Conservation (phyloP, 2,113 vertebrate genomes). For the Damaliscus lunatus region DNA sequence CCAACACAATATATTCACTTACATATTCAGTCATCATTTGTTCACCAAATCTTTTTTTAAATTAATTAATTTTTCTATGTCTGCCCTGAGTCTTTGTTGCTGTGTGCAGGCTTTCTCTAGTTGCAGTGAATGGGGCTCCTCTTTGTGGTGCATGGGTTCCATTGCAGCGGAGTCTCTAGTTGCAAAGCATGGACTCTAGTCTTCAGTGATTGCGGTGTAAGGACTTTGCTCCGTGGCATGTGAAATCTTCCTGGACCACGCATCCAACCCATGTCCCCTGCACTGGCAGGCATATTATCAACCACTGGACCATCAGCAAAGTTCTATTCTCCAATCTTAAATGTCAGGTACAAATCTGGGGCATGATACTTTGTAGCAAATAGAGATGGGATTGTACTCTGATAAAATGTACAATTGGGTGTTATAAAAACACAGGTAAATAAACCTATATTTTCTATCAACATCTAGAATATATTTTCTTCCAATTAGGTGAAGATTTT, state of each 20-base stretch:
- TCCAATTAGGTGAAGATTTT: neutral
- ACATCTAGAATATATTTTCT: neutral
- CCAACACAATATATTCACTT: neutral
- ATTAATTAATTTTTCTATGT: neutral
- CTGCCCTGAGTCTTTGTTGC: neutral
- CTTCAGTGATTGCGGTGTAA: neutral
- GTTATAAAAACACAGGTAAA: neutral
- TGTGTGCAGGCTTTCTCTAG: neutral
- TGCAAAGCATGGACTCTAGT: neutral
- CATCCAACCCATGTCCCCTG: rapidly evolving
- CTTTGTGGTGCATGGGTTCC: neutral
- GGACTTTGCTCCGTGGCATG: neutral
- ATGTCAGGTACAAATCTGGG: neutral
- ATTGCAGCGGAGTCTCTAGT: neutral
- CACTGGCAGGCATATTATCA: neutral
- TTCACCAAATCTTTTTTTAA: neutral
- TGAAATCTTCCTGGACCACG: neutral
- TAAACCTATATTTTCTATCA: neutral
- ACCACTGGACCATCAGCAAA: neutral
- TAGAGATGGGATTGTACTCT: neutral
- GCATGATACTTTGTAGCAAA: neutral
- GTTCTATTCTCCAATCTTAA: neutral
- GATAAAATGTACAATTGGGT: neutral
- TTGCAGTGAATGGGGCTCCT: neutral
- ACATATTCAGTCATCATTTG: neutral